A percentile compares a stretch with the other conserved stretches of the same genome.
Evolutionary conservation across 1,140 invertebrate genomes (phyloP).

Genomic region (Gryon sp.): DNA sequence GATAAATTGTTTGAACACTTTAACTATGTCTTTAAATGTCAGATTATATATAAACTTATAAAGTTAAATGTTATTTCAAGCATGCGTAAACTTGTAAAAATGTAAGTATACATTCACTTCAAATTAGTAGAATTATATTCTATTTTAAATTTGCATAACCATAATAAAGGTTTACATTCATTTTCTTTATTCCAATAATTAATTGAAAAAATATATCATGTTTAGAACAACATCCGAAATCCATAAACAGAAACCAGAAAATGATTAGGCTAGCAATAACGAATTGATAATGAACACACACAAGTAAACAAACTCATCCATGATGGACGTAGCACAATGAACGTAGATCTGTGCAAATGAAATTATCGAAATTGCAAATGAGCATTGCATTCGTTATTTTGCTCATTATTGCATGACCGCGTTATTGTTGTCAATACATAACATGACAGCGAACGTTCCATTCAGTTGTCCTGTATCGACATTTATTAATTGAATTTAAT

Average conservation of each 20-base stretch:
- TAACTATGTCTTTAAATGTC: no score
- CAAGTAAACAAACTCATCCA: slow-evolving; percentile 7
- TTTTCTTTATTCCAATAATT: no score
- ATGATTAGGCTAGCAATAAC: slow-evolving; percentile 17
- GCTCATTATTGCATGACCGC: slow-evolving; percentile 46
- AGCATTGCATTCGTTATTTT: slow-evolving; percentile 39
- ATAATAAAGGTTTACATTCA: no score
- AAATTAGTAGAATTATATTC: no score
- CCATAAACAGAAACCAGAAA: slow-evolving; percentile 4
- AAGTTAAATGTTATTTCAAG: no score
- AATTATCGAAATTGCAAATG: slow-evolving; percentile 55
- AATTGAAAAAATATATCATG: no score
- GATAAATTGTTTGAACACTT: no score
- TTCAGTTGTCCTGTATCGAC: slow-evolving; percentile 28
- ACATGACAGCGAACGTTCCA: slow-evolving; percentile 31
- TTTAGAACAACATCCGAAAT: slow-evolving; percentile 2
- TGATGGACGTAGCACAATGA: slow-evolving; percentile 33
- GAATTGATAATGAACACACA: slow-evolving; percentile 13
- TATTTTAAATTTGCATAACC: no score
- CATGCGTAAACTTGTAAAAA: no score
- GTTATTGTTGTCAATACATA: slow-evolving; percentile 51
- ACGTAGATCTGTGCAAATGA: slow-evolving; percentile 6
- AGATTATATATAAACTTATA: no score
- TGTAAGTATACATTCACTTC: no score
- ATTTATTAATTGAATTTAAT: slow-evolving; percentile 56